Evolutionary conservation across 1,140 invertebrate species (phyloP).

Genomic region (Solen grandis): DNA sequence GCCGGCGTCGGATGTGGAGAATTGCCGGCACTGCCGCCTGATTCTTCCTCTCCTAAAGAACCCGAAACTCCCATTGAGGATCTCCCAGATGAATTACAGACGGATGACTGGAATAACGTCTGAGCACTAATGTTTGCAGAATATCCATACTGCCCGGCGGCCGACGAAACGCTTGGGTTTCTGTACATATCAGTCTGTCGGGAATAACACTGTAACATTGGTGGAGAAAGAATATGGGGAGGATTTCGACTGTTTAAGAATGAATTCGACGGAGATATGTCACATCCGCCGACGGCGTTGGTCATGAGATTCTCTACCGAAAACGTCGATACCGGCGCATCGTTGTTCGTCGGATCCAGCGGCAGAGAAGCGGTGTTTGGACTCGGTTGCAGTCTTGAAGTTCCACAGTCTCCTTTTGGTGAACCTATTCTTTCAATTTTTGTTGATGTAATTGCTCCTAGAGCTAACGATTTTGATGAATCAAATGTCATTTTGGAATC

Average conservation of each 20-base stretch:
- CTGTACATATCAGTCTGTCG: constrained; percentile 71
- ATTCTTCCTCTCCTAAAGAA: constrained; percentile 35
- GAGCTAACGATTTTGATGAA: constrained; percentile 16
- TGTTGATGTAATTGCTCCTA: constrained; percentile 5
- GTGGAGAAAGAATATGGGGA: constrained; percentile 68
- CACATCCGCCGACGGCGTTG: constrained; percentile 60
- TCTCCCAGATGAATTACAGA: constrained; percentile 16
- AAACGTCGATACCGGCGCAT: constrained; percentile 70
- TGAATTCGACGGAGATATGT: constrained; percentile 63
- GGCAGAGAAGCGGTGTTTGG: constrained; percentile 69
- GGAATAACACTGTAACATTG: constrained; percentile 67
- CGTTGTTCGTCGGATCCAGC: constrained; percentile 65
- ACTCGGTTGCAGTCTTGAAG: constrained; percentile 38
- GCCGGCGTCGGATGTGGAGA: constrained; percentile 62
- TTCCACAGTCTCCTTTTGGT: constrained; percentile 14
- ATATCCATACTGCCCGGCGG: constrained; percentile 53
- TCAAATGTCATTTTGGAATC: constrained; percentile 26
- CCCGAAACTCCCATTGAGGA: constrained; percentile 7
- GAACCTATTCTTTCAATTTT: constrained; percentile 23
- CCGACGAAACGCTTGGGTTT: constrained; percentile 57
- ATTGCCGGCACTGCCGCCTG: constrained; percentile 58
- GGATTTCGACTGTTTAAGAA: constrained; percentile 60
- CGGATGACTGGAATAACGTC: constrained; percentile 52
- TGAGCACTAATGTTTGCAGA: constrained; percentile 54
- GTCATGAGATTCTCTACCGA: constrained; percentile 78